Base-by-base conservation (phyloP, 2,797 vertebrate genomes). In the Agapornis canus region DNA sequence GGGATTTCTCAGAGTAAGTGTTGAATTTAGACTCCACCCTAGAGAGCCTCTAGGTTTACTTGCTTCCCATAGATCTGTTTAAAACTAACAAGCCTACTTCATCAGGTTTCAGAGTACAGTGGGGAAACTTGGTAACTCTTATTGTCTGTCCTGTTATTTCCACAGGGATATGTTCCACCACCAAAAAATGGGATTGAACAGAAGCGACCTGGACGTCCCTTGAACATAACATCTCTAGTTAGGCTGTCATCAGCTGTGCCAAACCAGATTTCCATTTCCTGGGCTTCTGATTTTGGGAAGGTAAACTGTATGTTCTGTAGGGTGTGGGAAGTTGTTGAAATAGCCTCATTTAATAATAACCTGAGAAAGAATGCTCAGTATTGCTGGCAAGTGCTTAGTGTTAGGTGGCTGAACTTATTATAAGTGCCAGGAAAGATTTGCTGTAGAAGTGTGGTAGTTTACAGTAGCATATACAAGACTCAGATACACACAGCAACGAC, bases 221-320 rank as follows among this genome's bases (percentile, higher is more conserved):
- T 99, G 37, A 99, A 99, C 95, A 99, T 99, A 63, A 99, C 99
- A 1, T 99, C 99, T 61, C 97, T 99, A 31, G 99, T 99, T 76
- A 98, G 99, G 75, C 96, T 99, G 48, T 99, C 99, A 0, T 99
- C 99, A 27, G 99, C 99, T 10, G 99, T 99, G 89, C 99, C 99
- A 96, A 99, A 99, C 96, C 99, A 99, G 97, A 99, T 99, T 87
- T 99, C 99, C 29, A 99, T 99, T 82, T 99, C 99, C 1, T 99
- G 99, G 99, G 98, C 99, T 48, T 99, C 99, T 82, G 99, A 99
- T 98, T 99, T 99, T 72, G 99, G 99, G 95, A 99, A 99, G 98
- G 99, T 99, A 97, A 98, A 88, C 26, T 52, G 1, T 17, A 4
- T 37, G 9, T 40, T 90, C 13, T 93, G 11, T 82, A 22, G 77